Percentiles rank a stretch among this genome's conserved stretches.
These are phyloP conservation scores for Carcina quercana DNA, from an alignment of 2,888 invertebrate genomes.

Conservation along the genomic window DNA sequence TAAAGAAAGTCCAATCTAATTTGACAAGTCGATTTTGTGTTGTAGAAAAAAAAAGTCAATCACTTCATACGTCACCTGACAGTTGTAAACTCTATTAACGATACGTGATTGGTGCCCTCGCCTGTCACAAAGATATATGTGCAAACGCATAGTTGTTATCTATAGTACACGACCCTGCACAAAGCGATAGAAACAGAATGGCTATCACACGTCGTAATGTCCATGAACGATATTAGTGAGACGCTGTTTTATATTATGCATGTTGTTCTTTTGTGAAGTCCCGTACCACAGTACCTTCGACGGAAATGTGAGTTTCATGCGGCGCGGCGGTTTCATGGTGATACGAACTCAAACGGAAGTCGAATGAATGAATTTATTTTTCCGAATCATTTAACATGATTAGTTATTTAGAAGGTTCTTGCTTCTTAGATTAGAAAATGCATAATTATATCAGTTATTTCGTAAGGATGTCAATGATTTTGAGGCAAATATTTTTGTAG, in stretches of 20 bases:
- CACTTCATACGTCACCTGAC: slow-evolving; percentile 21
- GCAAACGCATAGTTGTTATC: slow-evolving; percentile 40
- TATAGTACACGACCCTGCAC: slow-evolving; percentile 54
- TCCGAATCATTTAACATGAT: too few relatives aligned
- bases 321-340: slow-evolving; percentile 29
- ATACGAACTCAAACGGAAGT: slow-evolving; percentile 8
- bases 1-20: too few relatives aligned
- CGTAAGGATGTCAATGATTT: too few relatives aligned
- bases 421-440: too few relatives aligned
- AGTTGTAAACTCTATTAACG: slow-evolving; percentile 19
- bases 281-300: slow-evolving; percentile 24
- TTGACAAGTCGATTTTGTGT: too few relatives aligned
- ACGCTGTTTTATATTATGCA: slow-evolving; percentile 42
- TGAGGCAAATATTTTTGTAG: too few relatives aligned
- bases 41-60: too few relatives aligned
- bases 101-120: slow-evolving; percentile 32
- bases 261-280: slow-evolving; percentile 47
- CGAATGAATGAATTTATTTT: slow-evolving; percentile 1
- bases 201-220: slow-evolving; percentile 36
- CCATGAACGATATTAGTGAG: slow-evolving; percentile 35
- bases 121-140: slow-evolving; percentile 35
- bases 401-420: too few relatives aligned
- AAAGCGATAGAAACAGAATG: slow-evolving; percentile 47
- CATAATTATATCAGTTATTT: too few relatives aligned
- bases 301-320: slow-evolving; percentile 24